Conservation (phyloP, 2,113 vertebrate genomes). For the Cygnus atratus region DNA sequence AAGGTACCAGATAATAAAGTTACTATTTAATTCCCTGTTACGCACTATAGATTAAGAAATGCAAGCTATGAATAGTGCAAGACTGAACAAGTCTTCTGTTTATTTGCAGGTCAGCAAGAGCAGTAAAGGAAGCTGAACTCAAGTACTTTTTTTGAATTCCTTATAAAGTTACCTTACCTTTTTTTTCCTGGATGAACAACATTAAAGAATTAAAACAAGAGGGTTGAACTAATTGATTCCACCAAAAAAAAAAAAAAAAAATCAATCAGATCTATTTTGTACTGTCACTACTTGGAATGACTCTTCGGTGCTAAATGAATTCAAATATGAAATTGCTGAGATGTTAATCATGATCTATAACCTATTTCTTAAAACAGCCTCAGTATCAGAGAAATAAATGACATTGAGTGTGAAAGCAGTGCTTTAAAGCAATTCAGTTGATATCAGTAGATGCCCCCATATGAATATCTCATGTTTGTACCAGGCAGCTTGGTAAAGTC, state of each 20-base stretch:
- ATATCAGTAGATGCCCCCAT: neutral
- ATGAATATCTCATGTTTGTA: neutral
- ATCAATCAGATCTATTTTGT: neutral
- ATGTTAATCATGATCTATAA: neutral
- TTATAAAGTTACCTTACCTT: neutral
- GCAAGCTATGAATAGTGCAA: neutral
- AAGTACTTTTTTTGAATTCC: neutral
- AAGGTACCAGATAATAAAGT: neutral
- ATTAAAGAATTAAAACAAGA: neutral
- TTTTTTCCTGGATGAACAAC: neutral
- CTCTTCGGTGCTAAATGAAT: neutral
- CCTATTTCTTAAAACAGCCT: neutral
- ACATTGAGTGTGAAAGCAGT: neutral
- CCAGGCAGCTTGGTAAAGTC: neutral
- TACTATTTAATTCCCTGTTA: conserved; percentile 30
- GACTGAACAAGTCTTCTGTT: neutral
- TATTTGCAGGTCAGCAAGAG: neutral
- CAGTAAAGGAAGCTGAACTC: neutral
- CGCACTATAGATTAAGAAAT: neutral
- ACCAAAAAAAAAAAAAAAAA: neutral
- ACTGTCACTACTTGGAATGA: neutral
- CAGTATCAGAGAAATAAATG: neutral
- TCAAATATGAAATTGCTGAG: neutral
- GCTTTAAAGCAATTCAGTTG: neutral
- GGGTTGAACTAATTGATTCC: neutral